Conservation (phyloP, 2,888 invertebrate species). For the Caenorhabditis becei region DNA sequence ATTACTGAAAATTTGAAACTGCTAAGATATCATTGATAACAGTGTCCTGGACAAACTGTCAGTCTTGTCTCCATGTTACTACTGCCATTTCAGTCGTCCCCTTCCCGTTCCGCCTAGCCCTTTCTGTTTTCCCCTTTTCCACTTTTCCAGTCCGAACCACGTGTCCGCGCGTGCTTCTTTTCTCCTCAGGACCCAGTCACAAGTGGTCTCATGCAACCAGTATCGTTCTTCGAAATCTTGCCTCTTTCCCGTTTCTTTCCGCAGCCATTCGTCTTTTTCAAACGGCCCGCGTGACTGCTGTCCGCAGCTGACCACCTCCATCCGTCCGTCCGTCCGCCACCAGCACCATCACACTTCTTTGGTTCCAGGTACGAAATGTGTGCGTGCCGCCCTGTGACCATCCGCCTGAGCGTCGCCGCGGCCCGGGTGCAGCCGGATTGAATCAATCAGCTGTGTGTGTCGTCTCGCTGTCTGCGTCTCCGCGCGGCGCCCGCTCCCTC, state of each 20-base stretch:
- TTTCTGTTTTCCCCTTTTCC: not conserved
- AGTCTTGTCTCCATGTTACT: too few relatives aligned
- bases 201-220: not conserved
- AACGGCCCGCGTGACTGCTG: not conserved
- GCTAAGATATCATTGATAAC: too few relatives aligned
- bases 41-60: too few relatives aligned
- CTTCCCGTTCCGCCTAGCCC: too few relatives aligned
- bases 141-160: not conserved
- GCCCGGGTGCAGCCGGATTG: constrained; percentile 46
- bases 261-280: not conserved
- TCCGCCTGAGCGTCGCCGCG: constrained; percentile 17
- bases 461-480: constrained; percentile 31
- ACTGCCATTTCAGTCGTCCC: too few relatives aligned
- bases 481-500: constrained; percentile 12
- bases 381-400: constrained; percentile 36
- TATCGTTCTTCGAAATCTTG: not conserved
- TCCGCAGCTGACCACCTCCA: constrained; percentile 18
- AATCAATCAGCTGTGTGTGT: constrained; percentile 50
- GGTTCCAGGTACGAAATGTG: constrained; percentile 55
- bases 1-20: too few relatives aligned
- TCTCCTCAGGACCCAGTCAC: not conserved
- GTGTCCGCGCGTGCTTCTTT: not conserved
- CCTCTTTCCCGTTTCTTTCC: not conserved
- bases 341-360: not conserved
- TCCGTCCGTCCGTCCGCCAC: not conserved